Base-by-base conservation (phyloP, 1,140 invertebrate genomes). In the Penaeus japonicus region DNA sequence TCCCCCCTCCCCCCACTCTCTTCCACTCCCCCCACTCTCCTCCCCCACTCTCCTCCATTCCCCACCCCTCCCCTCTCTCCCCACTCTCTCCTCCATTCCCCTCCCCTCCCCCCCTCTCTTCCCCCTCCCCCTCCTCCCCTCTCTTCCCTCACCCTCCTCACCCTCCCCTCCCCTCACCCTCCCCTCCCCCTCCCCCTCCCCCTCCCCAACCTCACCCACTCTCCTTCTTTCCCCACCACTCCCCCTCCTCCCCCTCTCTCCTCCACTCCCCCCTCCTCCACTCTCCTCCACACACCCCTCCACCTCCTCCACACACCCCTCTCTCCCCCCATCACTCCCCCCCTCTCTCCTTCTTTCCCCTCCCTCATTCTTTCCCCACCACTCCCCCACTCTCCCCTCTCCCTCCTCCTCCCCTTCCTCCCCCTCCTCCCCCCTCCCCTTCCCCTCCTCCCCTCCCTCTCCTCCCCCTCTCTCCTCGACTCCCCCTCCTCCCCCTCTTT, bases 21-120 rank as follows among this genome's bases (percentile, higher is more conserved):
- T n/a, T n/a, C n/a, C n/a, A n/a, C n/a, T n/a, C n/a, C n/a, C 7
- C 7, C 7, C 35, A 4, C 35, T 39, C 7, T 4, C 7, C 7
- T 39, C 35, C 7, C 35, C 7, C 35, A 4, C 3, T 39, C 35
- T 39, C 35, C 7, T 7, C 7, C 3, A 4, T 7, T 39, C 35
- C 7, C 35, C 7, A 2, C 7, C 35, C 7, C 35, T 4, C 35
- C 7, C 3, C 7, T 7, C 2, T 39, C 7, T 7, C 7, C 3
- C 7, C 7, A n/a, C n/a, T n/a, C n/a, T n/a, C n/a, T n/a, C n/a
- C n/a, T n/a, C n/a, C n/a, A n/a, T n/a, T n/a, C n/a, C n/a, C n/a
- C n/a, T n/a, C n/a, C n/a, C n/a, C 57, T 24, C 70, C 70, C 73
- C 84, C 83, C 22, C 70, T 77, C 47, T n/a, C 32, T 75, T 55